Conservation (phyloP, 2,113 vertebrate genomes). For the Halcyon malimbica region DNA sequence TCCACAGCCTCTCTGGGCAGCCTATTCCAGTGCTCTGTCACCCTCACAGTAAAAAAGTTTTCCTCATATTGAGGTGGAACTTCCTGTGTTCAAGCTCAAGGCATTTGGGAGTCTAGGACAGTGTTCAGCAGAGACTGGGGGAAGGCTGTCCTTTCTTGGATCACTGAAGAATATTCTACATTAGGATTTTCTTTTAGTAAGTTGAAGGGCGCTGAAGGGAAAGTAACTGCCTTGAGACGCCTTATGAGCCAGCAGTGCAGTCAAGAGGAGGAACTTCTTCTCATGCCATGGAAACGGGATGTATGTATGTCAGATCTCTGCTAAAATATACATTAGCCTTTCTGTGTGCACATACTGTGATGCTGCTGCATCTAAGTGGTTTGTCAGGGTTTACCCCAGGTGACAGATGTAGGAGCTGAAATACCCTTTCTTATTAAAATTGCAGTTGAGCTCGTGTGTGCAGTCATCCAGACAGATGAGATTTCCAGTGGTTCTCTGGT, state of each 20-base stretch:
- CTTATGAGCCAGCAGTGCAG: neutral
- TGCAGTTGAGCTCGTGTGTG: neutral
- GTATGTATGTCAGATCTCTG: neutral
- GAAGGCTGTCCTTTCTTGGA: neutral
- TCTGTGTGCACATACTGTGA: neutral
- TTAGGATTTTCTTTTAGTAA: neutral
- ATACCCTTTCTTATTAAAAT: neutral
- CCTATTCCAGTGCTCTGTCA: too few species aligned
- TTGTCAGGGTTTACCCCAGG: neutral
- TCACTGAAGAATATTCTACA: neutral
- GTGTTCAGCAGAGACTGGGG: neutral
- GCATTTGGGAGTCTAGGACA: neutral
- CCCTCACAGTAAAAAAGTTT: too few species aligned
- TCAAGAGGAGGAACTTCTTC: neutral
- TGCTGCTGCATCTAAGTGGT: neutral
- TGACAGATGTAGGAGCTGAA: neutral
- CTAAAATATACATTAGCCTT: neutral
- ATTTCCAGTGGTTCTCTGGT: neutral
- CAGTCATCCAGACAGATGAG: neutral
- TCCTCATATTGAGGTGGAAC: too few species aligned
- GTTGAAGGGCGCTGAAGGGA: neutral
- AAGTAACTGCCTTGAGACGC: neutral
- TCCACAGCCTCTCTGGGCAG: too few species aligned
- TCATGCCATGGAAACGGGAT: neutral
- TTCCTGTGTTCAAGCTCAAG: too few species aligned